Evolutionary conservation across 1,140 invertebrate genomes (phyloP).

Genomic region (Choristoneura fumiferana): DNA sequence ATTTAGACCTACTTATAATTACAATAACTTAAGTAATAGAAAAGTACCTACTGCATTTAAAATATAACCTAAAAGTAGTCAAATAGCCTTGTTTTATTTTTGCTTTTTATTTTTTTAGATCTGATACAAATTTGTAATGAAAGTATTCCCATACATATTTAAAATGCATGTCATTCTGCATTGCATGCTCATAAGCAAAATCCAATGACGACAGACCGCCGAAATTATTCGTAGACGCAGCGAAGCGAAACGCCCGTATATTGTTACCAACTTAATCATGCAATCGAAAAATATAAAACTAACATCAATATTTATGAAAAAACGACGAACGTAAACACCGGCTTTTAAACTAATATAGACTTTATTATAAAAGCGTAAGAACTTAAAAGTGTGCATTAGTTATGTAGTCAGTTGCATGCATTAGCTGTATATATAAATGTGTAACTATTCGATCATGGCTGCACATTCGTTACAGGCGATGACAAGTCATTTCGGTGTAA

Average conservation of each 20-base stretch:
- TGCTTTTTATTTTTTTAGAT: no score
- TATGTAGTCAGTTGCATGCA: no score
- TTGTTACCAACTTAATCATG: conserved; percentile 3
- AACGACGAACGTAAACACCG: no score
- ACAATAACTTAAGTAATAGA: no score
- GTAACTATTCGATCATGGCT: neutral
- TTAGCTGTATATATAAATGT: neutral
- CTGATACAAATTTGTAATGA: neutral
- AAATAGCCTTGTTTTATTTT: no score
- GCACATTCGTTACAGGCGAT: conserved; percentile 3
- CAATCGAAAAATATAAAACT: neutral
- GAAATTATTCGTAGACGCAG: neutral
- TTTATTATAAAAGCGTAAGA: no score
- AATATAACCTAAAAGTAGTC: no score
- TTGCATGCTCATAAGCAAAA: conserved; percentile 2
- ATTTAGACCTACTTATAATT: no score
- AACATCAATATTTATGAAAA: no score
- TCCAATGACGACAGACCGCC: neutral
- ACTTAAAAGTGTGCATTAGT: no score
- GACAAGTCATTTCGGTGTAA: conserved; percentile 1
- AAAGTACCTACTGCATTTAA: no score
- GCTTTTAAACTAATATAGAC: no score
- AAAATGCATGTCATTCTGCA: neutral
- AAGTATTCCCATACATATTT: neutral
- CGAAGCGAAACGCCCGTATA: conserved; percentile 11